phyloP scores from a whole-genome alignment of 2,113 vertebrate genomes.

The Nycticorax nycticorax region DNA sequence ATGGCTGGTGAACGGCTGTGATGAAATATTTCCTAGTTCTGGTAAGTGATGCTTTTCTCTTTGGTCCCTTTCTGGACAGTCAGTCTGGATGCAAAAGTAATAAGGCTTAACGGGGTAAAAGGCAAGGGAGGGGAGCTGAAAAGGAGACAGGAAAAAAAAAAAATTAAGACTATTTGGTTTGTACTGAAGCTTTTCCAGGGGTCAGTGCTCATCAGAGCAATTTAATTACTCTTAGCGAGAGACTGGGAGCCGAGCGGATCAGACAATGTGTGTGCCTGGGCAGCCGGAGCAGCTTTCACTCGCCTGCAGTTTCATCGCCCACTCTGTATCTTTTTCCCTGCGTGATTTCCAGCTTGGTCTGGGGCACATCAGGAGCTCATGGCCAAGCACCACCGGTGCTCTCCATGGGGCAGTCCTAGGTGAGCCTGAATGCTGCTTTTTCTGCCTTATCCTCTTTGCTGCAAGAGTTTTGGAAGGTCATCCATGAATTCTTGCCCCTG shows the following conservation, averaged over 20 bases:
- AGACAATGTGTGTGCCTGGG: neutral
- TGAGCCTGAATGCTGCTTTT: neutral
- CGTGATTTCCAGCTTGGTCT: neutral
- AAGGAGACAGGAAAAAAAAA: neutral
- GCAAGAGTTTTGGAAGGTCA: neutral
- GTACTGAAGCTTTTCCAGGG: neutral
- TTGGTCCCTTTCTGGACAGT: neutral
- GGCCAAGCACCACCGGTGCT: neutral
- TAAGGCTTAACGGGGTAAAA: neutral
- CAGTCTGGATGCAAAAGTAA: neutral
- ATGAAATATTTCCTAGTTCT: conserved; percentile 4
- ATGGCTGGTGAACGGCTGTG: conserved; percentile 22
- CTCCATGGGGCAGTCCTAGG: neutral
- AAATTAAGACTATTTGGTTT: neutral
- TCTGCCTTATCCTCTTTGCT: neutral
- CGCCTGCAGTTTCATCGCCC: neutral
- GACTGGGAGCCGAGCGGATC: neutral
- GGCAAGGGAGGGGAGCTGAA: neutral
- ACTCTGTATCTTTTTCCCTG: neutral
- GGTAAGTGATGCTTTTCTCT: conserved; percentile 74
- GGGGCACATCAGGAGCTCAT: neutral
- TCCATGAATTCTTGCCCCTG: neutral
- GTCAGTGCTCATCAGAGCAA: neutral
- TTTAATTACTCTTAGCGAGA: neutral
- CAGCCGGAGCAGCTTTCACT: neutral